phyloP scores from a whole-genome alignment of 1,140 invertebrate genomes.

The Drosophila bocki region DNA sequence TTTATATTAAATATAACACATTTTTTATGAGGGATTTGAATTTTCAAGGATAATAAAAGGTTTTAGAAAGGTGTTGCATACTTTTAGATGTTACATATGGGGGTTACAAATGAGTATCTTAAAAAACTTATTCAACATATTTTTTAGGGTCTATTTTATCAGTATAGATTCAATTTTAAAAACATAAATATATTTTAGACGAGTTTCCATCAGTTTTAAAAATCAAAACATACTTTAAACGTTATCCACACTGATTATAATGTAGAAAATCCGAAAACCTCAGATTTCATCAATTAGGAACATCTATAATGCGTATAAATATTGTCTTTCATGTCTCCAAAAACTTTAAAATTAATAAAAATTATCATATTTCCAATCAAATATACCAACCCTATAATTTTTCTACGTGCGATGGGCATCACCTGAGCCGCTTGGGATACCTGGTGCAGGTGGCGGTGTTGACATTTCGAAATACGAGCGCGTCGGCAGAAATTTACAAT shows the following conservation, averaged over 20 bases:
- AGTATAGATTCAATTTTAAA: no score
- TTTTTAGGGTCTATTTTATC: background rate
- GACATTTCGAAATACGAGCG: conserved; percentile 79
- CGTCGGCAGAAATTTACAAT: conserved; percentile 72
- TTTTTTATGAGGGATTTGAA: no score
- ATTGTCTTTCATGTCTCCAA: no score
- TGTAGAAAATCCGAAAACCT: background rate
- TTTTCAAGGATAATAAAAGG: background rate
- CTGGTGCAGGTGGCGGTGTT: conserved; percentile 74
- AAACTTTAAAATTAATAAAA: background rate
- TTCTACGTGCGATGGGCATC: conserved; percentile 38
- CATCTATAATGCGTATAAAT: background rate
- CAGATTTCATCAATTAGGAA: background rate
- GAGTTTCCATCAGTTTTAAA: background rate
- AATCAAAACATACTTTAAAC: background rate
- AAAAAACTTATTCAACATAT: background rate
- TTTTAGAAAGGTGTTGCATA: background rate
- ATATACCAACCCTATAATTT: background rate
- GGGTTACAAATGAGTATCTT: background rate
- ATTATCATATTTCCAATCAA: background rate
- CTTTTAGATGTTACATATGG: background rate
- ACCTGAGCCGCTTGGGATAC: conserved; percentile 70
- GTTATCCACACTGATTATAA: background rate
- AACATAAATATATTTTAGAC: no score
- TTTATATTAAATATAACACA: no score